Conservation (phyloP, 2,113 vertebrate species). For the Aspidoscelis tigris region DNA sequence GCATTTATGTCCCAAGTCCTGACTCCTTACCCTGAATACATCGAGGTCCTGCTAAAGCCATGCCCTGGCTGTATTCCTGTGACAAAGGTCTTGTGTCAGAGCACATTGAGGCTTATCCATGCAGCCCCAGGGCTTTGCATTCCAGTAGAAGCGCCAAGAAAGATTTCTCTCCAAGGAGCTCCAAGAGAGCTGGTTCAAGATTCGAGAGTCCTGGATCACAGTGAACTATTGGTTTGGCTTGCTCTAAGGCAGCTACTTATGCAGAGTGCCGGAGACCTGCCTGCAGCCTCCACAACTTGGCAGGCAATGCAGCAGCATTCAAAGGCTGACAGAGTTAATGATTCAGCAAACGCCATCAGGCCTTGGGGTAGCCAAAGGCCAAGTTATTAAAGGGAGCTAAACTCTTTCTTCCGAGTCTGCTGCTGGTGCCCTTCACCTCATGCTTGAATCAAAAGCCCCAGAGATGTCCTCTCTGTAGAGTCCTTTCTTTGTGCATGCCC, state of each 20-base stretch:
- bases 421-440: not conserved
- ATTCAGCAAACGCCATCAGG: slow-evolving; percentile 6
- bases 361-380: not conserved
- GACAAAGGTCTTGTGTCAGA: not conserved
- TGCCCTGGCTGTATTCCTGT: not conserved
- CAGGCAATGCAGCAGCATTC: not conserved
- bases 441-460: not conserved
- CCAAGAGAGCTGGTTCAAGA: not conserved
- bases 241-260: not conserved
- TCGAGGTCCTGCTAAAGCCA: not conserved
- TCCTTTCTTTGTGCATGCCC: not conserved
- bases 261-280: not conserved
- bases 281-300: not conserved
- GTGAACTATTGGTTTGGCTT: slow-evolving; percentile 10
- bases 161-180: not conserved
- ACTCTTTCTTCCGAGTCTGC: not conserved
- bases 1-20: not conserved
- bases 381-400: not conserved
- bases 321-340: not conserved
- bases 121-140: not conserved
- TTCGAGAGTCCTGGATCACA: not conserved
- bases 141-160: not conserved
- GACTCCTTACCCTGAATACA: not conserved
- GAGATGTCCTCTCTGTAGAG: not conserved
- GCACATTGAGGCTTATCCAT: not conserved